A percentile compares a stretch with the other conserved stretches of the same genome.
These are phyloP conservation scores for Rhagologus leucostigma DNA, from an alignment of 2,113 vertebrate species.

Conservation along the genomic window DNA sequence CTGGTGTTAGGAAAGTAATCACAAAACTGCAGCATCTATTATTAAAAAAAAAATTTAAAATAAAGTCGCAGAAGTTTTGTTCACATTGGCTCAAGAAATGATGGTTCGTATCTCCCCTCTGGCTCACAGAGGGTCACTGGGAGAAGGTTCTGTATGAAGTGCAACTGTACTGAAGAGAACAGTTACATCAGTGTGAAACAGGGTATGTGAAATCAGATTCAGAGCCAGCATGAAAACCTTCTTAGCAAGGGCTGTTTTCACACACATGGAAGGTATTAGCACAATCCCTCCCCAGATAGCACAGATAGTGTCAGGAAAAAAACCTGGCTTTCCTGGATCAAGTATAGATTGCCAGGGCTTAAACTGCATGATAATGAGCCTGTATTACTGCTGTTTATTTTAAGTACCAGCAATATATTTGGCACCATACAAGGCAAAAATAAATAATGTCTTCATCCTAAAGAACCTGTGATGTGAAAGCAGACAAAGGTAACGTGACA, in stretches of 20 bases:
- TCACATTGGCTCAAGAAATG: not conserved
- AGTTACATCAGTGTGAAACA: not conserved
- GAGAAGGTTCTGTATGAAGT: not conserved
- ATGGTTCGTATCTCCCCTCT: not conserved
- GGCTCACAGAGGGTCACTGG: not conserved
- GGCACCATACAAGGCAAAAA: not conserved
- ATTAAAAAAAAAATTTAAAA: not conserved
- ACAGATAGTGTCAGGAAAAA: constrained; percentile 54
- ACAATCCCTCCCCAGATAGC: constrained; percentile 32
- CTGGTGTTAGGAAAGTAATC: not conserved
- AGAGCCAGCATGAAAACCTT: not conserved
- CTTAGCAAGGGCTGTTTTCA: constrained; percentile 4
- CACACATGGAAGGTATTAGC: constrained; percentile 61
- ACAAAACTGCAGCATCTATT: not conserved
- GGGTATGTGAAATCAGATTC: not conserved
- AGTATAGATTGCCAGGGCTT: constrained; percentile 6
- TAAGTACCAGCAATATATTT: not conserved
- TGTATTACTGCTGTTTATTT: constrained; percentile 53
- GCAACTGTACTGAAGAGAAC: not conserved
- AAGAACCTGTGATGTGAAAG: not conserved
- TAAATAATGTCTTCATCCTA: not conserved
- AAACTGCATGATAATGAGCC: constrained; percentile 40
- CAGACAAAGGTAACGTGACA: not conserved
- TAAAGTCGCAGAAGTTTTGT: not conserved
- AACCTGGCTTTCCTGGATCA: constrained; percentile 8